phyloP scores from a whole-genome alignment of 2,113 vertebrate species.

The Patagioenas fasciata region DNA sequence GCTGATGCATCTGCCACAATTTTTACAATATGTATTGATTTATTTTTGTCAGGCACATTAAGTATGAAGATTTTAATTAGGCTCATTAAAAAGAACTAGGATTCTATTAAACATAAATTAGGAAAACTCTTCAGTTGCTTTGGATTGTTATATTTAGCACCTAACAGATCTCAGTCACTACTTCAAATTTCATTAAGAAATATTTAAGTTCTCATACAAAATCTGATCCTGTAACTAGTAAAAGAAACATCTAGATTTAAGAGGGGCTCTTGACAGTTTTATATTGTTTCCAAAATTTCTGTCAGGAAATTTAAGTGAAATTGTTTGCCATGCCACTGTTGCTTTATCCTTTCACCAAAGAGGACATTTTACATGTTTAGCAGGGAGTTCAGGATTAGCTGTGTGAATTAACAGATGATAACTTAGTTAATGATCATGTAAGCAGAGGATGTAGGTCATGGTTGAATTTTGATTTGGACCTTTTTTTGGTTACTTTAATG shows the following conservation, averaged over 20 bases:
- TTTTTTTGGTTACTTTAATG: background rate
- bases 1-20: background rate
- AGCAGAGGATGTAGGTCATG: background rate
- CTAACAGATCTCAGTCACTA: background rate
- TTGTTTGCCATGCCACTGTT: background rate
- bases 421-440: background rate
- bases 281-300: background rate
- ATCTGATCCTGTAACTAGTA: background rate
- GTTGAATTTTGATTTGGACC: background rate
- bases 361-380: background rate
- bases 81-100: background rate
- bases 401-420: background rate
- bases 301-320: background rate
- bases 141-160: background rate
- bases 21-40: background rate
- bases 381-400: background rate
- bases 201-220: background rate
- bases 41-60: background rate
- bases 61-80: conserved; percentile 32
- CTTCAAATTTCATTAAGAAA: background rate
- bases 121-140: background rate
- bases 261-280: background rate
- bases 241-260: background rate
- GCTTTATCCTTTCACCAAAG: background rate
- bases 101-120: background rate